A percentile compares a stretch with the other conserved stretches of the same genome.
phyloP scores from a whole-genome alignment of 2,888 invertebrate genomes.

The Zygogramma bicolorata region DNA sequence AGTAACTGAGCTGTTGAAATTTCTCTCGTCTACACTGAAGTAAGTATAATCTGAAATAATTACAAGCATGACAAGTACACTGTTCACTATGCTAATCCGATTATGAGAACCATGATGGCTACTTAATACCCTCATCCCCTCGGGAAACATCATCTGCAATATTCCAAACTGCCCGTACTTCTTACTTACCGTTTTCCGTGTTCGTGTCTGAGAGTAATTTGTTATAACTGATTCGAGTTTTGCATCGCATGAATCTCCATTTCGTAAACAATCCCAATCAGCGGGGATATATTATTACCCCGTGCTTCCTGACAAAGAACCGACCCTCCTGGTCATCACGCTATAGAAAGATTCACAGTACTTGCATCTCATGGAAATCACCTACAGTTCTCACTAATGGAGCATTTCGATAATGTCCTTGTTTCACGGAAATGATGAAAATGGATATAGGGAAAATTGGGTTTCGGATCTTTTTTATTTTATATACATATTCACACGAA shows the following conservation, averaged over 20 bases:
- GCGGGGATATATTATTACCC: not conserved
- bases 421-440: not conserved
- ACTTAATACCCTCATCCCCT: not conserved
- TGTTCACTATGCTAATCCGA: not conserved
- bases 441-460: not conserved
- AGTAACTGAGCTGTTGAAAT: too few species aligned
- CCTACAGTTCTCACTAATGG: not conserved
- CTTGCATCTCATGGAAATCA: not conserved
- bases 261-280: conserved; percentile 26
- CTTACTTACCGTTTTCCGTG: not conserved
- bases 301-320: conserved; percentile 1
- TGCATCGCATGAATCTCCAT: conserved; percentile 41
- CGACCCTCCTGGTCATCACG: conserved; percentile 19
- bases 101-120: not conserved
- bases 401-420: not conserved
- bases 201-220: conserved; percentile 32
- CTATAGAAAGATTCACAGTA: not conserved
- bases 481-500: too few species aligned
- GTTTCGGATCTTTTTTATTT: too few species aligned
- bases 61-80: not conserved
- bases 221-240: conserved; percentile 6
- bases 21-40: too few species aligned
- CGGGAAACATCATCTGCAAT: not conserved
- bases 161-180: not conserved
- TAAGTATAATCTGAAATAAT: too few species aligned